These are phyloP conservation scores for Taeniopygia guttata DNA, from an alignment of 2,797 vertebrate genomes.

Conservation along the genomic window DNA sequence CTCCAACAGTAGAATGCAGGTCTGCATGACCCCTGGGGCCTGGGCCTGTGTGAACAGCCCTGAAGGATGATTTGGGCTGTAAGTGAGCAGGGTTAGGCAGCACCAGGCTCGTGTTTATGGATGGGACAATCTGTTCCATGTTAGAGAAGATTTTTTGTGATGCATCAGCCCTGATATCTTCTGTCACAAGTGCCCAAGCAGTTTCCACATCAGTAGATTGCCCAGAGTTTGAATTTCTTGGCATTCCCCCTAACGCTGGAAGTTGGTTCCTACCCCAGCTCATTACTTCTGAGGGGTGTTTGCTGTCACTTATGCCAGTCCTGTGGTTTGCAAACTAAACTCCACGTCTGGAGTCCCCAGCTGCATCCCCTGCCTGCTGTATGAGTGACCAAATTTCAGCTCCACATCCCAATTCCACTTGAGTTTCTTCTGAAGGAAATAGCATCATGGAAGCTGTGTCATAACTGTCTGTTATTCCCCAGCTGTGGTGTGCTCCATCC, in stretches of 20 bases:
- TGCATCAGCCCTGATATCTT: background rate
- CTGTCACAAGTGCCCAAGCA: background rate
- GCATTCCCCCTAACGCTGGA: background rate
- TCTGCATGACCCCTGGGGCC: background rate
- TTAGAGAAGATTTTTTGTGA: background rate
- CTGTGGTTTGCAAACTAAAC: background rate
- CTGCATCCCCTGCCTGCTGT: background rate
- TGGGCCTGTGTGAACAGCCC: too few species aligned
- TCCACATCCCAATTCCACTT: background rate
- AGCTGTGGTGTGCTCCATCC: background rate
- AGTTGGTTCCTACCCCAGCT: background rate
- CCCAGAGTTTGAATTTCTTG: background rate
- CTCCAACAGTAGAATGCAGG: background rate
- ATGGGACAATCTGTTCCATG: background rate
- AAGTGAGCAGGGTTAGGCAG: background rate
- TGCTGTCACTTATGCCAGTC: background rate
- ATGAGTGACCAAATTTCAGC: background rate
- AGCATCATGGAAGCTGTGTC: background rate
- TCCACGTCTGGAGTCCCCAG: background rate
- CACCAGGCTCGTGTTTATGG: accelerated
- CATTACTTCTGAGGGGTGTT: background rate
- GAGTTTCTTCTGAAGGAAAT: background rate
- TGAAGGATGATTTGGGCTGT: background rate
- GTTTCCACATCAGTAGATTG: background rate
- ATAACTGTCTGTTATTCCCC: background rate